A percentile compares a stretch with the other conserved stretches of the same genome.
Conservation (phyloP, 23 tunicate species). For the Pegea sp. region DNA sequence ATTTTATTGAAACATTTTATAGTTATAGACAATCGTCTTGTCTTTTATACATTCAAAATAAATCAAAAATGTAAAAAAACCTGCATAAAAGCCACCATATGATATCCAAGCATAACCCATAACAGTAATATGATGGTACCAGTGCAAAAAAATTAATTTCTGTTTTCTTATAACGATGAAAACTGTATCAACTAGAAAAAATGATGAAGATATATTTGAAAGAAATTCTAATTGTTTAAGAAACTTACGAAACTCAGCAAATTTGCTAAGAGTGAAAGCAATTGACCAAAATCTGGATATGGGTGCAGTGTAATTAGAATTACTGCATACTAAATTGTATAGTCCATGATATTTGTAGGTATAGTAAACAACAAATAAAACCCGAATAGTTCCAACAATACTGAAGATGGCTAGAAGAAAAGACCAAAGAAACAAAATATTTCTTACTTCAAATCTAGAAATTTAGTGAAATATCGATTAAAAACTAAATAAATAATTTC, state of each 20-base stretch:
- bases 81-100: constrained; percentile 28
- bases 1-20: too few species aligned
- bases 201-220: too few species aligned
- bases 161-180: constrained; percentile 63
- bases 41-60: too few species aligned
- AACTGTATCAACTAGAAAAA: constrained; percentile 55
- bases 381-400: constrained; percentile 29
- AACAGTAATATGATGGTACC: constrained; percentile 83
- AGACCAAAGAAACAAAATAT: constrained; percentile 35
- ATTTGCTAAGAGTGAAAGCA: constrained; percentile 28
- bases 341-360: constrained; percentile 4
- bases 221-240: too few species aligned
- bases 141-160: constrained; percentile 47
- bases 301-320: constrained; percentile 7
- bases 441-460: constrained; percentile 20
- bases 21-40: too few species aligned
- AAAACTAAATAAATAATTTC: background rate
- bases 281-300: constrained; percentile 23
- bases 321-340: constrained; percentile 10
- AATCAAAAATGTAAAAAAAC: constrained; percentile 7
- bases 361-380: background rate
- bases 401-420: constrained; percentile 30
- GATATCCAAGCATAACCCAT: constrained; percentile 41
- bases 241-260: constrained; percentile 43
- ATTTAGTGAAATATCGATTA: background rate